Evolutionary conservation across 2,113 vertebrate species (phyloP).

Genomic region (Sminthopsis crassicaudata): DNA sequence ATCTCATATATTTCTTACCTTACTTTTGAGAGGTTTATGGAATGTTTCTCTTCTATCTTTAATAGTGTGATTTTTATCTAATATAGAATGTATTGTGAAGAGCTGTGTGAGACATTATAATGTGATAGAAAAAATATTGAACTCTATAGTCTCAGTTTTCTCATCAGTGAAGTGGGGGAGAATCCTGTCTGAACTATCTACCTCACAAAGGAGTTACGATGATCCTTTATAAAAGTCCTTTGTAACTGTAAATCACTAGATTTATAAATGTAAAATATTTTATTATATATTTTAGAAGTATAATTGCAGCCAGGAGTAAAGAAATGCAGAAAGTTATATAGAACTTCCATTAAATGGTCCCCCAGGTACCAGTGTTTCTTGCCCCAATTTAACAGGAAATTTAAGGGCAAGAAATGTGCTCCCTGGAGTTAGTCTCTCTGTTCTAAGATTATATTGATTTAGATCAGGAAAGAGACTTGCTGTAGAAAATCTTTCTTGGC

Average conservation of each 20-base stretch:
- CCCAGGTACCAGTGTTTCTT: conserved; percentile 32
- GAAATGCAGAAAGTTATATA: conserved; percentile 38
- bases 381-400: conserved; percentile 53
- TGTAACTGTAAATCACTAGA: not conserved
- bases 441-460: conserved; percentile 33
- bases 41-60: not conserved
- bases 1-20: not conserved
- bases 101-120: not conserved
- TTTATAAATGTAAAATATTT: conserved; percentile 24
- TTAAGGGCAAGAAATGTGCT: not conserved
- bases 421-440: conserved; percentile 37
- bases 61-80: not conserved
- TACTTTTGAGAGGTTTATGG: not conserved
- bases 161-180: not conserved
- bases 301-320: conserved; percentile 23
- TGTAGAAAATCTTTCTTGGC: conserved; percentile 52
- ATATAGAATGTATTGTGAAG: not conserved
- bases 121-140: not conserved
- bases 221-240: not conserved
- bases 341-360: conserved; percentile 35
- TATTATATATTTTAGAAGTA: conserved; percentile 33
- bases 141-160: not conserved
- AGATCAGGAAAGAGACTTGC: not conserved
- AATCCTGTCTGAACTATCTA: not conserved
- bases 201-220: not conserved